Conservation (phyloP, 2,113 vertebrate genomes). For the Cryptotis parvus region DNA sequence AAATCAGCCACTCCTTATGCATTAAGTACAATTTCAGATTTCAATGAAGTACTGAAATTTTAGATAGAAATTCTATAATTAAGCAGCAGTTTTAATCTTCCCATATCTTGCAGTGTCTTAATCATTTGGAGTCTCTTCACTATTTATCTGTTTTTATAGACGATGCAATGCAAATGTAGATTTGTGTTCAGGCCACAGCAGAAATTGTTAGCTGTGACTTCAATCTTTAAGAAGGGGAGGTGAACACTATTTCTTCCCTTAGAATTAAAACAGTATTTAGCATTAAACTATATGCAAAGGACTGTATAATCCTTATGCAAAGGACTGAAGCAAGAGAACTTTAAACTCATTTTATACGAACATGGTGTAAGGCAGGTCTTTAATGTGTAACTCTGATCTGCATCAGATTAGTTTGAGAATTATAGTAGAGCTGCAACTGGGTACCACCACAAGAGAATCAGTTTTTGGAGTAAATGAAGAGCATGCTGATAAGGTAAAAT, state of each 20-base stretch:
- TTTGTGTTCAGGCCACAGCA: neutral
- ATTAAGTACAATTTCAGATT: slow-evolving; percentile 7
- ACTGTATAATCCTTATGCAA: neutral
- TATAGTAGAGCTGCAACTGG: neutral
- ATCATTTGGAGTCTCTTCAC: neutral
- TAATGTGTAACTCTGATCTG: neutral
- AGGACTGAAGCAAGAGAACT: neutral
- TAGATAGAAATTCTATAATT: neutral
- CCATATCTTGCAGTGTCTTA: neutral
- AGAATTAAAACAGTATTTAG: neutral
- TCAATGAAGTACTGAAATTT: neutral
- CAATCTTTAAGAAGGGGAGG: neutral
- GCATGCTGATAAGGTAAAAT: slow-evolving; percentile 2
- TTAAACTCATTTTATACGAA: neutral
- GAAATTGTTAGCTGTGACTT: slow-evolving; percentile 17
- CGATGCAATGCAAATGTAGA: neutral
- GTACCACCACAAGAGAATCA: neutral
- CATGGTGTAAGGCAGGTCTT: fast-evolving
- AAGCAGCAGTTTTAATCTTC: neutral
- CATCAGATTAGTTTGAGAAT: neutral
- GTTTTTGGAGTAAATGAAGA: slow-evolving; percentile 32
- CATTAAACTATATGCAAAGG: neutral
- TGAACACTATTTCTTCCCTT: neutral
- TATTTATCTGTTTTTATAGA: slow-evolving; percentile 7
- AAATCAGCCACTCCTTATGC: neutral